Conservation (phyloP, 2,113 vertebrate species). For the Gymnarchus niloticus region DNA sequence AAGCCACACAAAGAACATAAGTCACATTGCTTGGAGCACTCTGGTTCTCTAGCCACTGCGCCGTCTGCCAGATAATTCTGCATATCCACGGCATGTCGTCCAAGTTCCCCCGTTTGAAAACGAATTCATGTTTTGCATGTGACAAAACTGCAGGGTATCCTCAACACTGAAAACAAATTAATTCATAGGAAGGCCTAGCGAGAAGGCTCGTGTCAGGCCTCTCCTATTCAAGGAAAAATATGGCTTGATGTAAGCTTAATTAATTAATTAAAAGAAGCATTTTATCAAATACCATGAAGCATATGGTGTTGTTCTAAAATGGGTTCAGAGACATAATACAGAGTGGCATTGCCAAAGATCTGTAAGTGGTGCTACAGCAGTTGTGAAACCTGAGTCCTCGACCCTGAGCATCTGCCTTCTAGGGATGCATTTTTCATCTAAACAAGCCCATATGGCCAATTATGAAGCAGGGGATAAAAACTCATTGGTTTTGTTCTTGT, state of each 20-base stretch:
- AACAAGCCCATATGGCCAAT: slow-evolving; percentile 66
- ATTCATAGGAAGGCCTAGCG: not conserved
- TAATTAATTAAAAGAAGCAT: slow-evolving; percentile 22
- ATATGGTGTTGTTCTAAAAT: slow-evolving; percentile 33
- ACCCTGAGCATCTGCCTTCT: slow-evolving; percentile 58
- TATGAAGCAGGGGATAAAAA: slow-evolving; percentile 53
- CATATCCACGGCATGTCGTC: not conserved
- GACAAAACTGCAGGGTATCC: not conserved
- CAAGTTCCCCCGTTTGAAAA: not conserved
- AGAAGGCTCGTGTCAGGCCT: not conserved
- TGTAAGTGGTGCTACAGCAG: slow-evolving; percentile 45
- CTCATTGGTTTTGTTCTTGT: slow-evolving; percentile 15
- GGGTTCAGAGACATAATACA: slow-evolving; percentile 34
- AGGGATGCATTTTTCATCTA: slow-evolving; percentile 56
- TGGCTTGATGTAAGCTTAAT: slow-evolving; percentile 1
- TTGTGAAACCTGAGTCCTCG: slow-evolving; percentile 47
- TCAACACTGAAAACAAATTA: not conserved
- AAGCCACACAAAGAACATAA: not conserved
- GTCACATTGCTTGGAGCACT: not conserved
- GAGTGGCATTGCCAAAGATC: slow-evolving; percentile 38
- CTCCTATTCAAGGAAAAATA: not conserved
- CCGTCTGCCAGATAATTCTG: not conserved
- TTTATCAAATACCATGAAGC: slow-evolving; percentile 22
- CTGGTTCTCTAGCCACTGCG: not conserved
- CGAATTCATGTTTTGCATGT: not conserved